Conservation (phyloP, 2,113 vertebrate species). For the Protobothrops mucrosquamatus region DNA sequence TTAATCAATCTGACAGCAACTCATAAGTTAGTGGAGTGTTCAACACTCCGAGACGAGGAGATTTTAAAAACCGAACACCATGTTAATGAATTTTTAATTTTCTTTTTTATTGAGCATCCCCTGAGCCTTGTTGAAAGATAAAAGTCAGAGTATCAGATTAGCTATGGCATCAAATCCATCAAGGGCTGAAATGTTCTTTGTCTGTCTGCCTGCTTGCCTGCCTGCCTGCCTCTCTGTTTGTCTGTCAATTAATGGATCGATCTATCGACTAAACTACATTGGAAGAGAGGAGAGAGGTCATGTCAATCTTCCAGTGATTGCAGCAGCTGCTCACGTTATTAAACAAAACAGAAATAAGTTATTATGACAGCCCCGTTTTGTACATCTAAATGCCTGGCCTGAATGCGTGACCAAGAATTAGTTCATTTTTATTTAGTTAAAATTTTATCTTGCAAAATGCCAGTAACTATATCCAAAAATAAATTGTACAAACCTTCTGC, state of each 20-base stretch:
- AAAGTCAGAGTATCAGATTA: slow-evolving; percentile 44
- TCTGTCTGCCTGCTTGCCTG: neutral
- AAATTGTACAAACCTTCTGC: neutral
- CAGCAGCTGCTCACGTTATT: neutral
- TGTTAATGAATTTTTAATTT: slow-evolving; percentile 67
- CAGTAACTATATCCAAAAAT: neutral
- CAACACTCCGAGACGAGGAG: slow-evolving; percentile 44
- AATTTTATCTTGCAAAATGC: neutral
- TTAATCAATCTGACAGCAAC: slow-evolving; percentile 52
- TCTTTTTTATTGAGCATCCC: slow-evolving; percentile 51
- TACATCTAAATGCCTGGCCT: neutral
- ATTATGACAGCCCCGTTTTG: neutral
- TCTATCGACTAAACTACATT: neutral
- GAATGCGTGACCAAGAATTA: neutral
- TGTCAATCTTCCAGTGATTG: neutral
- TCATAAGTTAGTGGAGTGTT: slow-evolving; percentile 33
- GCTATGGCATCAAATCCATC: neutral
- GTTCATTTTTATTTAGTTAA: neutral
- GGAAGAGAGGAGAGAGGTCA: neutral
- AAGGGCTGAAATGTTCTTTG: neutral
- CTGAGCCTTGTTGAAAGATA: slow-evolving; percentile 45
- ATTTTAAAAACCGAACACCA: slow-evolving; percentile 36
- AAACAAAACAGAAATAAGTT: neutral
- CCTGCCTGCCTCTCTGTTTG: neutral
- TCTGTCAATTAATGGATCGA: neutral